A percentile compares a stretch with the other conserved stretches of the same genome.
phyloP scores from a whole-genome alignment of 2,888 invertebrate species.

The Aleiodes testaceus region DNA sequence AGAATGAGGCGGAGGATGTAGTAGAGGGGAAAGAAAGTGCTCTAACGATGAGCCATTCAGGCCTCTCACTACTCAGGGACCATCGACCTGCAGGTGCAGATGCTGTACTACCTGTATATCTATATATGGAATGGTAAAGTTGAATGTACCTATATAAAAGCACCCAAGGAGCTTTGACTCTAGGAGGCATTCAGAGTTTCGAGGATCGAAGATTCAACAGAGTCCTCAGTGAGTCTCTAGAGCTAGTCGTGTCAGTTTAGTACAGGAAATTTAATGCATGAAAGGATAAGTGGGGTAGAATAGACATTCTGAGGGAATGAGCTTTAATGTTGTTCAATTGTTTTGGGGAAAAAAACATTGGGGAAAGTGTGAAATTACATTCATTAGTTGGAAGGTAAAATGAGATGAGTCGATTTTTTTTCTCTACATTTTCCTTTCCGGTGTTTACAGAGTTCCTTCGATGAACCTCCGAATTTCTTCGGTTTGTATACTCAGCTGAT shows the following conservation, averaged over 20 bases:
- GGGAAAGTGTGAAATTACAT: too few relatives aligned
- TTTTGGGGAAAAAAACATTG: too few relatives aligned
- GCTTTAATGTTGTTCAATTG: too few relatives aligned
- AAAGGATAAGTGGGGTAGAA: too few relatives aligned
- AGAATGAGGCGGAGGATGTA: slow-evolving; percentile 42
- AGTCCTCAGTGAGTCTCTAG: slow-evolving; percentile 29
- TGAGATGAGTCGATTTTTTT: too few relatives aligned
- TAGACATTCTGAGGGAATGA: too few relatives aligned
- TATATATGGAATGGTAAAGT: slow-evolving; percentile 39
- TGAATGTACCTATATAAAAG: slow-evolving; percentile 42
- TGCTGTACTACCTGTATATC: slow-evolving; percentile 29
- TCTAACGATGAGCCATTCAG: slow-evolving; percentile 61
- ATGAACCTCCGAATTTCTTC: too few relatives aligned
- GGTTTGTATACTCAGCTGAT: too few relatives aligned
- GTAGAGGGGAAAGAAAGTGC: slow-evolving; percentile 51
- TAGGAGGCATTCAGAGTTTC: slow-evolving; percentile 25
- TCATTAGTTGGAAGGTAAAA: too few relatives aligned
- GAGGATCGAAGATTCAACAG: slow-evolving; percentile 14
- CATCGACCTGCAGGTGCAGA: slow-evolving; percentile 52
- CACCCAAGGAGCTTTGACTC: slow-evolving; percentile 28
- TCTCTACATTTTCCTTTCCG: too few relatives aligned
- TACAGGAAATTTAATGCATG: slow-evolving; percentile 15
- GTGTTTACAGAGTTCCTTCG: too few relatives aligned
- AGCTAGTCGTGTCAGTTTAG: neutral
- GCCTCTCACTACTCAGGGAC: slow-evolving; percentile 48